Conservation (phyloP, 2,888 invertebrate species). For the Halocaridina rubra region DNA sequence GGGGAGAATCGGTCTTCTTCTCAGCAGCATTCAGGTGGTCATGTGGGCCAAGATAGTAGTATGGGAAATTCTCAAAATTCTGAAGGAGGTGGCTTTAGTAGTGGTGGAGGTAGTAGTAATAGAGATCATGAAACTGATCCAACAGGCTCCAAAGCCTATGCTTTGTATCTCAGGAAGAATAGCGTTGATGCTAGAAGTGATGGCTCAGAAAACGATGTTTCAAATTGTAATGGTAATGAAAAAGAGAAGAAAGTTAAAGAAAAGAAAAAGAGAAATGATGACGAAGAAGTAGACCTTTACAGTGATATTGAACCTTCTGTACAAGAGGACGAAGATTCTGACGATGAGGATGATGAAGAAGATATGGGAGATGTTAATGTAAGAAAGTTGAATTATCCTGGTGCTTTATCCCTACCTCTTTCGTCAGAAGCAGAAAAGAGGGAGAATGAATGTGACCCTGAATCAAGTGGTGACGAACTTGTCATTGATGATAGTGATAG, state of each 20-base stretch:
- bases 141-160: slow-evolving; percentile 43
- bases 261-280: slow-evolving; percentile 54
- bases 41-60: neutral
- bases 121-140: slow-evolving; percentile 26
- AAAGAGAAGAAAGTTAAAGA: slow-evolving; percentile 37
- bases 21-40: neutral
- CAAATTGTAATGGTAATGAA: slow-evolving; percentile 64
- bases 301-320: slow-evolving; percentile 73
- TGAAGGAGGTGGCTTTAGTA: neutral
- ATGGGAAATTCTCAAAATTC: slow-evolving; percentile 3
- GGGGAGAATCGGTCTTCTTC: slow-evolving; percentile 15
- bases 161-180: slow-evolving; percentile 41
- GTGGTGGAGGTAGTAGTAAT: neutral
- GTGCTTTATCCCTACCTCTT: neutral
- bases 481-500: slow-evolving; percentile 63
- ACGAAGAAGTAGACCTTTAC: slow-evolving; percentile 74
- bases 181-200: slow-evolving; percentile 12
- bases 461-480: slow-evolving; percentile 64
- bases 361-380: neutral
- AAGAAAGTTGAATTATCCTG: neutral
- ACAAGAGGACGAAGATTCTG: slow-evolving; percentile 47
- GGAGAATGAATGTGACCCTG: slow-evolving; percentile 64
- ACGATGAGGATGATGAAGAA: slow-evolving; percentile 32
- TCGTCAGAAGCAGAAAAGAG: slow-evolving; percentile 40
- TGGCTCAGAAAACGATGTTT: neutral